phyloP scores from a whole-genome alignment of 2,797 vertebrate species.

The Petrocephalus schoutedeni region DNA sequence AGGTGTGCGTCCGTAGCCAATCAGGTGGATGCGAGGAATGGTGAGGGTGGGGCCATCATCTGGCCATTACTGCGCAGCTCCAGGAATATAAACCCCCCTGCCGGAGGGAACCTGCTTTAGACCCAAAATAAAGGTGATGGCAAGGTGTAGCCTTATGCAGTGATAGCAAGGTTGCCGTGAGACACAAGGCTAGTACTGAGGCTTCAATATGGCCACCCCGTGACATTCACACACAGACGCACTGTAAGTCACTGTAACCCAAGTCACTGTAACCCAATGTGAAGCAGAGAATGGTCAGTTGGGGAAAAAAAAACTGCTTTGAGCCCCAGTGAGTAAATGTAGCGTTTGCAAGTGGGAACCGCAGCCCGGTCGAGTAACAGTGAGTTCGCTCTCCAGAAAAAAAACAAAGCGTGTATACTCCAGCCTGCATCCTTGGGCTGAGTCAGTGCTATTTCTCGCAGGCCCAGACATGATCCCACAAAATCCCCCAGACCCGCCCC shows the following conservation, averaged over 20 bases:
- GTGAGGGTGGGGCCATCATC: background rate
- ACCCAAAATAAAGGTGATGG: background rate
- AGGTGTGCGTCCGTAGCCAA: background rate
- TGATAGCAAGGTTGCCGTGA: background rate
- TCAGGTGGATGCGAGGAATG: background rate
- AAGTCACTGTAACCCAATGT: background rate
- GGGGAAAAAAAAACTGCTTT: background rate
- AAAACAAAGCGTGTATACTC: background rate
- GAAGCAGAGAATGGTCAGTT: background rate
- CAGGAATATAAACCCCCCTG: background rate
- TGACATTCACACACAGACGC: background rate
- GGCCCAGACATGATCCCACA: background rate
- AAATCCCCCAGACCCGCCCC: background rate
- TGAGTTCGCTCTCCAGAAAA: background rate
- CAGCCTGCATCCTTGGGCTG: background rate
- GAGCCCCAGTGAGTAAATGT: background rate
- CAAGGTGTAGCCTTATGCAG: background rate
- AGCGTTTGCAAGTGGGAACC: conserved; percentile 6
- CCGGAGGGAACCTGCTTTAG: background rate
- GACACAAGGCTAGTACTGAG: background rate
- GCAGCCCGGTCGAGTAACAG: background rate
- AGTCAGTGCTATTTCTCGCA: conserved; percentile 2
- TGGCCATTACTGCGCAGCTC: background rate
- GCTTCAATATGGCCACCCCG: background rate
- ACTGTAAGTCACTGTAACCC: background rate